Conservation (phyloP, 2,113 vertebrate species). For the Lophochroa leadbeateri region DNA sequence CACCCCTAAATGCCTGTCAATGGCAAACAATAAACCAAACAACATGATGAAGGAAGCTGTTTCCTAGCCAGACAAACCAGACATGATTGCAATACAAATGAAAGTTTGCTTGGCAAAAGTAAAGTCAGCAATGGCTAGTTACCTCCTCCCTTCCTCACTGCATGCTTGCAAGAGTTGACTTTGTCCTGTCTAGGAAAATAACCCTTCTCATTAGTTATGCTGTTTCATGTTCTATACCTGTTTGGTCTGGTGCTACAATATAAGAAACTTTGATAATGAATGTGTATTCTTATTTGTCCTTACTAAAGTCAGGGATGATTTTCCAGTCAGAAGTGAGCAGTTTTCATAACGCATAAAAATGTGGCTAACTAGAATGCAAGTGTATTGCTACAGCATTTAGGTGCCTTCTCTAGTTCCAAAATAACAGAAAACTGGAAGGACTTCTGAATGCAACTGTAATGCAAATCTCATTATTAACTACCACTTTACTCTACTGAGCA, state of each 20-base stretch:
- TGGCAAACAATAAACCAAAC: background rate
- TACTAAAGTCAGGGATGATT: background rate
- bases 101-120: background rate
- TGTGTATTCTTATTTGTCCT: background rate
- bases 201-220: background rate
- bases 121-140: background rate
- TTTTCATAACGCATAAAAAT: background rate
- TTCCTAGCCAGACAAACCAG: background rate
- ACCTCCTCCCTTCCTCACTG: background rate
- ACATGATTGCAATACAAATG: background rate
- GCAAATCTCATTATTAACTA: conserved; percentile 24
- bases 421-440: background rate
- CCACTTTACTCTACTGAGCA: conserved; percentile 23
- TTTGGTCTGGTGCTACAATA: background rate
- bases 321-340: background rate
- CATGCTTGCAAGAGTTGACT: background rate
- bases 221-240: background rate
- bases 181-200: background rate
- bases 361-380: background rate
- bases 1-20: background rate
- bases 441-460: background rate
- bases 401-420: background rate
- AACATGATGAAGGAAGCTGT: background rate
- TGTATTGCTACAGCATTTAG: background rate
- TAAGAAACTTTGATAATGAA: background rate